These are phyloP conservation scores for Drosophila trapezifrons DNA, from an alignment of 1,140 invertebrate species.

Conservation along the genomic window DNA sequence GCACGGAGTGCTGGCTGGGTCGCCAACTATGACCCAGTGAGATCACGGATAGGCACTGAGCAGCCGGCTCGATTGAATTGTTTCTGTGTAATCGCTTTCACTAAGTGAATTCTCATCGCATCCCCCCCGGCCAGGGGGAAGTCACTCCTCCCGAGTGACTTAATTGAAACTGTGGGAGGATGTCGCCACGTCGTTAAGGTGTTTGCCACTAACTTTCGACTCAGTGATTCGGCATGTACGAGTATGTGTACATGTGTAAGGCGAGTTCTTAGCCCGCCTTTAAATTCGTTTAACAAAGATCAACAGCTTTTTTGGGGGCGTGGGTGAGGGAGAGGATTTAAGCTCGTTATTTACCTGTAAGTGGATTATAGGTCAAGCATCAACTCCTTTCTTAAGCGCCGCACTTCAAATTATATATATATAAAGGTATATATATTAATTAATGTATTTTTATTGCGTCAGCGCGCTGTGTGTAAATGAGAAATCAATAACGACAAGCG, in stretches of 20 bases:
- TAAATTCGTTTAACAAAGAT: slow-evolving; percentile 9
- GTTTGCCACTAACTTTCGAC: background rate
- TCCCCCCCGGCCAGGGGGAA: background rate
- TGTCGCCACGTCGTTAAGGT: slow-evolving; percentile 30
- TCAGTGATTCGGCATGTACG: background rate
- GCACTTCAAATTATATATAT: slow-evolving; percentile 4
- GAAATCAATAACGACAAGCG: slow-evolving; percentile 13
- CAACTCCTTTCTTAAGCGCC: slow-evolving; percentile 12
- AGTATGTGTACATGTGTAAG: background rate
- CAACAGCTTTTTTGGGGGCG: background rate
- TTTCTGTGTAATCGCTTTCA: slow-evolving; percentile 41
- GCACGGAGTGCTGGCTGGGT: background rate
- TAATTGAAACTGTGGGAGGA: slow-evolving; percentile 23
- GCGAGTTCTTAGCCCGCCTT: background rate
- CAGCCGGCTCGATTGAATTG: slow-evolving; percentile 30
- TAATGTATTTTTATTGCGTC: slow-evolving; percentile 16
- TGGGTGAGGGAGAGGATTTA: background rate
- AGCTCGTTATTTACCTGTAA: slow-evolving; percentile 13
- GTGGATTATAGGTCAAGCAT: slow-evolving; percentile 12
- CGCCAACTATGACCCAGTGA: slow-evolving; percentile 46
- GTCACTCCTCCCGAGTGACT: background rate
- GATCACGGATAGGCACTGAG: slow-evolving; percentile 27
- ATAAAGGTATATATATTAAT: background rate
- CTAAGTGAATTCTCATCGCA: slow-evolving; percentile 31
- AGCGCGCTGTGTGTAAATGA: slow-evolving; percentile 1